phyloP scores from a whole-genome alignment of 1,140 invertebrate genomes.

The Parasteatoda tepidariorum region DNA sequence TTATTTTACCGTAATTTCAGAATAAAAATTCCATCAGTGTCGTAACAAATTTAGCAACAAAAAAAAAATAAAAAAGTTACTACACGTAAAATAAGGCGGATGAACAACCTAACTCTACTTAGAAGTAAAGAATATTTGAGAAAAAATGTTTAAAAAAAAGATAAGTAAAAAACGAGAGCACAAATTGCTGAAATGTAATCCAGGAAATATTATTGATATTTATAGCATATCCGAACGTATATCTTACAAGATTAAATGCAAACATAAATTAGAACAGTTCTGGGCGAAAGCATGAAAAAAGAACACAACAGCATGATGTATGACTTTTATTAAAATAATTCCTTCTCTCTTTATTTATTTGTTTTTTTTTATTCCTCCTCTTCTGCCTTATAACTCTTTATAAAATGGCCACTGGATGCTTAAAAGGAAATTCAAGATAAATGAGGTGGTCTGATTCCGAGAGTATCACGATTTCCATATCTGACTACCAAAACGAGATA shows the following conservation, averaged over 20 bases:
- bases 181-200: slow-evolving; percentile 10
- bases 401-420: background rate
- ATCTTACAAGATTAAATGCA: background rate
- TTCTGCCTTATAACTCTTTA: background rate
- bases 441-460: background rate
- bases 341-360: background rate
- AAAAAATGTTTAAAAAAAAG: no score
- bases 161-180: background rate
- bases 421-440: background rate
- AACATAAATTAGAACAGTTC: slow-evolving; percentile 16
- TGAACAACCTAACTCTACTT: no score
- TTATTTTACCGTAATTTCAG: no score
- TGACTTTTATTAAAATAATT: slow-evolving; percentile 45
- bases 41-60: no score
- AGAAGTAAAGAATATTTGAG: no score
- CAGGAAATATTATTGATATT: background rate
- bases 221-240: slow-evolving; percentile 9
- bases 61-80: no score
- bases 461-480: slow-evolving; percentile 21
- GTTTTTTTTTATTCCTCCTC: background rate
- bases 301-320: slow-evolving; percentile 2
- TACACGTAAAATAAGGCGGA: no score
- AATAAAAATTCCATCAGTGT: no score
- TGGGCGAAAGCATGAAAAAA: background rate
- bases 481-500: slow-evolving; percentile 2